Percentiles rank a stretch among this genome's conserved stretches.
phyloP scores from a whole-genome alignment of 2,888 invertebrate genomes.

The Ectemnius cavifrons region DNA sequence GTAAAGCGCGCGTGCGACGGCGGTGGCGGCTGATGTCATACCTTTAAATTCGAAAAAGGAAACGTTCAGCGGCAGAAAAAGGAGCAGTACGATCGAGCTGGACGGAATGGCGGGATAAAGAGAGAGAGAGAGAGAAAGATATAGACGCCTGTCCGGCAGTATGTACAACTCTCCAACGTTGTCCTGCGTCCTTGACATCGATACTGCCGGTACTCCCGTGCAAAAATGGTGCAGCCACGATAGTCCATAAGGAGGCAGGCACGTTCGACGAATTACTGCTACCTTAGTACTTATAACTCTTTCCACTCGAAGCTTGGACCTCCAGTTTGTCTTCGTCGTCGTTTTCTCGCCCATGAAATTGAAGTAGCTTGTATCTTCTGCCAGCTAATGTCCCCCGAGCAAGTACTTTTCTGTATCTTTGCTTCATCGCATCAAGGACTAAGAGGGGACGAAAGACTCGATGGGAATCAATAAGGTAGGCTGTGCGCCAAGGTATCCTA shows the following conservation, averaged over 20 bases:
- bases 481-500: constrained; percentile 41
- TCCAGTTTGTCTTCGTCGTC: neutral
- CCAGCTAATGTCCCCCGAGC: neutral
- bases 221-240: constrained; percentile 50
- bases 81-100: constrained; percentile 18
- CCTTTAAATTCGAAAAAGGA: constrained; percentile 66
- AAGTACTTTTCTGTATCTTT: neutral
- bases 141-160: neutral
- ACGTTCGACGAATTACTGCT: constrained; percentile 39
- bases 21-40: constrained; percentile 61
- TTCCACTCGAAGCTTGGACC: neutral
- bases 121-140: constrained; percentile 1
- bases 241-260: constrained; percentile 39
- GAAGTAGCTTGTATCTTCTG: neutral
- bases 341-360: neutral
- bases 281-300: neutral
- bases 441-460: constrained; percentile 29
- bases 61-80: constrained; percentile 51
- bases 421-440: constrained; percentile 24
- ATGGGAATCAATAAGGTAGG: constrained; percentile 25
- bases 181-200: constrained; percentile 58
- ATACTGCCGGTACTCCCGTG: constrained; percentile 41
- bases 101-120: neutral
- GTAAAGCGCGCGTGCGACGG: constrained; percentile 41
- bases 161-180: constrained; percentile 16